A percentile compares a stretch with the other conserved stretches of the same genome.
Conservation (phyloP, 2,797 vertebrate species). For the Centropyge bicolor region DNA sequence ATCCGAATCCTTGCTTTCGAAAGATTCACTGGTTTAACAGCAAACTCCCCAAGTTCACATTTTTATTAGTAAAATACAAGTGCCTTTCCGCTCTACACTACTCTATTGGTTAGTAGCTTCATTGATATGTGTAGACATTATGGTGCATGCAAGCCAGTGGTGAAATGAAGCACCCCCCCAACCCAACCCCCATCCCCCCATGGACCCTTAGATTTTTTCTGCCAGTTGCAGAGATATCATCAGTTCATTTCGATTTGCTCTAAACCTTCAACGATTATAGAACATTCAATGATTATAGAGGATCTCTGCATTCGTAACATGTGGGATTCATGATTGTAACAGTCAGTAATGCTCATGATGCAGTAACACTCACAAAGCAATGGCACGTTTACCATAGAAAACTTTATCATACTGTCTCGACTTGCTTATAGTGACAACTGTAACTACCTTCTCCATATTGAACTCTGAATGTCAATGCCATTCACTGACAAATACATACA, state of each 20-base stretch:
- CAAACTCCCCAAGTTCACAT: conserved; percentile 62
- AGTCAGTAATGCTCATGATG: conserved; percentile 69
- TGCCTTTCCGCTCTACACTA: conserved; percentile 61
- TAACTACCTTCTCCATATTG: conserved; percentile 51
- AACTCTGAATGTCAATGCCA: conserved; percentile 61
- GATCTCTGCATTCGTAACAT: conserved; percentile 56
- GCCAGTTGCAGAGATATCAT: conserved; percentile 40
- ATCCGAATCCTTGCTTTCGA: conserved; percentile 21
- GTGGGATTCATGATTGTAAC: conserved; percentile 69
- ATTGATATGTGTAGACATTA: conserved; percentile 76
- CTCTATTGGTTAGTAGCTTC: conserved; percentile 80
- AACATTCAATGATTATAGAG: conserved; percentile 71
- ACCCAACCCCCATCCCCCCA: neutral
- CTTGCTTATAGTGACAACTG: conserved; percentile 51
- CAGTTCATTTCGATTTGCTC: conserved; percentile 47
- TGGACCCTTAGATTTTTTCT: conserved; percentile 56
- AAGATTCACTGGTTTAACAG: conserved; percentile 51
- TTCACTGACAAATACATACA: conserved; percentile 62
- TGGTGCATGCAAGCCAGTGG: conserved; percentile 78
- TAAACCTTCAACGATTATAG: conserved; percentile 50
- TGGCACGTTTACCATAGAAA: conserved; percentile 60
- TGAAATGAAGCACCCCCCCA: conserved; percentile 54
- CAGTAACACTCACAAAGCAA: conserved; percentile 66
- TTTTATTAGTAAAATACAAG: conserved; percentile 69
- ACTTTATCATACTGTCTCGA: conserved; percentile 40